Evolutionary conservation across 2,888 invertebrate species (phyloP), one percentile per base, ranked within the genome.

Genomic region (Marasmarcha lunaedactyla): DNA sequence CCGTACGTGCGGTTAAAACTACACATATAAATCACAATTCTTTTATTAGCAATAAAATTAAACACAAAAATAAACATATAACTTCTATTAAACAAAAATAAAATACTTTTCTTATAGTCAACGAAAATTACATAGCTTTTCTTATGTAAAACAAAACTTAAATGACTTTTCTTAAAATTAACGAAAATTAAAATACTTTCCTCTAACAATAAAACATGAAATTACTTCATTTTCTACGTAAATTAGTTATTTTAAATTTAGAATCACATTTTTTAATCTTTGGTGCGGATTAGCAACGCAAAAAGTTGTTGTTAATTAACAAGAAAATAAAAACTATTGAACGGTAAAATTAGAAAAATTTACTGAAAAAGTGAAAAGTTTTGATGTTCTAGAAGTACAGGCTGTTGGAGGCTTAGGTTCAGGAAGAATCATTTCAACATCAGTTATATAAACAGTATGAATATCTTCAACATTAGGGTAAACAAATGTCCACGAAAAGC

Each of bases 341-440:
- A 20, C 37, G 13, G 14, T 37, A 25, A 37, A 37, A 20, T 37
- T 25, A 37, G 20, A 20, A 20, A 20, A 20, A 20, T 20, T 20
- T 20, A 20, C 20, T 20, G 7, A 20, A 20, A 20, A 20, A 20
- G 20, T 20, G 20, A 20, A 20, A 7, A 20, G 20, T 20, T 20
- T 20, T 20, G 20, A 20, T 26, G 20, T 41, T 40, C 30, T 40
- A 40, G 41, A 40, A 40, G 41, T 41, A 40, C 41, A 41, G 40
- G 40, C 39, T 41, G 33, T 38, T 33, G 39, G 39, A 14, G 41
- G 38, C 39, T 41, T 38, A 40, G 41, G 38, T 30, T 41, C 38
- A 41, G 41, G 41, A 15, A 41, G 39, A 41, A 41, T 41, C 39
- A 41, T 41, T 41, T 38, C 41, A 40, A 41, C 38, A 40, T 41